These are phyloP conservation scores for Drosophila neotestacea DNA, from an alignment of 2,888 invertebrate genomes.

Conservation along the genomic window DNA sequence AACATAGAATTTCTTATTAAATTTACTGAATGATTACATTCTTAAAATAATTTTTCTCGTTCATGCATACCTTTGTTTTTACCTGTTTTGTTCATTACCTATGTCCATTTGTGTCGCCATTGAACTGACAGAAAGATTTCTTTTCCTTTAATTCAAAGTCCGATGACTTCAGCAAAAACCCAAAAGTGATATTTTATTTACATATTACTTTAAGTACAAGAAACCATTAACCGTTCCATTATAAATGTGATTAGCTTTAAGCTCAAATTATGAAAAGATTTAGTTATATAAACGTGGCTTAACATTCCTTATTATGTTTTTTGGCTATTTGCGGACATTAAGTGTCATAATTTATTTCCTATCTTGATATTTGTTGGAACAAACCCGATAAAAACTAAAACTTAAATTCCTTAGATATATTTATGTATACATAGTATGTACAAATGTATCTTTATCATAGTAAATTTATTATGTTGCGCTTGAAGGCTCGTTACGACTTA, in stretches of 20 bases:
- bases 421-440: neutral
- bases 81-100: conserved; percentile 9
- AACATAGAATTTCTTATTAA: neutral
- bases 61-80: neutral
- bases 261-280: neutral
- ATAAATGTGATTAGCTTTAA: too few relatives aligned
- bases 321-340: neutral
- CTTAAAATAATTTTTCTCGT: neutral
- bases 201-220: neutral
- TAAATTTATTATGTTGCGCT: conserved; percentile 39
- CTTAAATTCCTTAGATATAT: conserved; percentile 12
- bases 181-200: conserved; percentile 1
- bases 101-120: conserved; percentile 6
- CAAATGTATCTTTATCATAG: neutral
- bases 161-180: conserved; percentile 18
- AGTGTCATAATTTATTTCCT: conserved; percentile 27
- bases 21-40: neutral
- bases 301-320: neutral
- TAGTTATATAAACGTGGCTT: neutral
- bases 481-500: conserved; percentile 43
- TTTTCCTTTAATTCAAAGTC: neutral
- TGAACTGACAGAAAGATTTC: neutral
- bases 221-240: neutral
- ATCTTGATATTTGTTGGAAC: conserved; percentile 31
- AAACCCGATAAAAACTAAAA: conserved; percentile 21